These are phyloP conservation scores for Clepsis dumicolana DNA, from an alignment of 2,888 invertebrate genomes.

Conservation along the genomic window DNA sequence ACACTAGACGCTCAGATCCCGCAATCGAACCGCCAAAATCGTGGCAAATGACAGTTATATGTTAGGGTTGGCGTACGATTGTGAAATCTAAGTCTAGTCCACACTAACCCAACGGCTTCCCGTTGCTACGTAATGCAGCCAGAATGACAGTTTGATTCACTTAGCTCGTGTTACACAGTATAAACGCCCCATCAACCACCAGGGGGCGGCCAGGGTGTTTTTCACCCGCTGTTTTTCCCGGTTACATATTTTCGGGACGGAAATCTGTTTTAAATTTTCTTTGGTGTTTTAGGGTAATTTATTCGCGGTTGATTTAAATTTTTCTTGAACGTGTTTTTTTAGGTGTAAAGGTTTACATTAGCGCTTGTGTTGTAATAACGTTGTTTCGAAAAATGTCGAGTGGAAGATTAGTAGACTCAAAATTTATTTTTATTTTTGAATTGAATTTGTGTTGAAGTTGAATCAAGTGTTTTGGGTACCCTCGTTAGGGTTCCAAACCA, in stretches of 20 bases:
- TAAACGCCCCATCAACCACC: slow-evolving; percentile 74
- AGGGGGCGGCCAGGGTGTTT: slow-evolving; percentile 49
- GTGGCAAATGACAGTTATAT: no score
- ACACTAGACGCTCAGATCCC: no score
- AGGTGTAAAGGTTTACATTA: slow-evolving; percentile 23
- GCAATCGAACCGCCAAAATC: no score
- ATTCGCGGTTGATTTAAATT: slow-evolving; percentile 40
- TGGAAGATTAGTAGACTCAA: background rate
- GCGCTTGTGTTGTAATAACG: slow-evolving; percentile 17
- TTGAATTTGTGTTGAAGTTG: no score
- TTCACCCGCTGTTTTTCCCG: slow-evolving; percentile 36
- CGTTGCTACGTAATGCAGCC: slow-evolving; percentile 69
- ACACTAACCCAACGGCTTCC: slow-evolving; percentile 46
- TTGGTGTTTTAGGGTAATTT: slow-evolving; percentile 43
- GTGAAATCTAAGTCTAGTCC: slow-evolving; percentile 59
- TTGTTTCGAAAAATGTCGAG: slow-evolving; percentile 9
- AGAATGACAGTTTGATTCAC: slow-evolving; percentile 86
- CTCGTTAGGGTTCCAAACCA: no score
- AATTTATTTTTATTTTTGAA: background rate
- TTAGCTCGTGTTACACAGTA: slow-evolving; percentile 82
- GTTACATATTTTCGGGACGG: slow-evolving; percentile 39
- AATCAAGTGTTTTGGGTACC: no score
- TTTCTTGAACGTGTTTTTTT: slow-evolving; percentile 38
- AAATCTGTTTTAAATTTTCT: slow-evolving; percentile 43
- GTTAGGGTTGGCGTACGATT: no score